Base-by-base conservation (phyloP, 2,113 vertebrate genomes). In the Acanthochromis polyacanthus region DNA sequence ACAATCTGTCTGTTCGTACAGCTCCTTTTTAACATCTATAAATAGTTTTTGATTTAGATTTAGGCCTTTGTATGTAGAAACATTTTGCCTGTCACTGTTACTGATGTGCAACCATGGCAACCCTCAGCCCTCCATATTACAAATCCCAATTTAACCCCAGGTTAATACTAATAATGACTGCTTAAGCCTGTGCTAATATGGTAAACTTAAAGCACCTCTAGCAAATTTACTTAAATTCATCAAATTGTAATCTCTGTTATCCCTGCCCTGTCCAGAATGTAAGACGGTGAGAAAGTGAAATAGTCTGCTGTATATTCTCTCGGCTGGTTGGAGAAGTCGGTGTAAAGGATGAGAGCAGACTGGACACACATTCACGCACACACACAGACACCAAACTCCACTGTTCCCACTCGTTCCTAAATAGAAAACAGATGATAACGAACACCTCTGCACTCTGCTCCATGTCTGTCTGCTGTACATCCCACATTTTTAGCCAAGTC, bases 391-490 rank as follows among this genome's bases (percentile, higher is more conserved):
- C 38, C 0, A 1, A 45, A 43, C 40, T 81, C 25, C 30, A 19
- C 64, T 57, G 70, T 81, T 72, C 46, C 46, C 45, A 75, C 60
- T 78, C 28, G 4, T n/a, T 66, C 75, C 55, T 51, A 75, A 76
- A 77, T 71, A 78, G 72, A 81, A 81, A 83, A 75, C 58, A 66
- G 61, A 67, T 71, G 71, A 88, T 87, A 78, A 80, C 32, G 5
- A 82, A 79, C 74, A 85, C 75, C 83, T 80, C 58, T 80, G 75
- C 55, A 85, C 78, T 88, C 57, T 80, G 63, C 70, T 87, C 67
- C 45, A 50, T 68, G 69, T 82, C 51, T 32, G 52, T 73, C 53
- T 10, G 32, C 81, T 40, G 51, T 84, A 82, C 63, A 74, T 74
- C 71, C 68, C 23, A 50, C 61, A 10, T 75, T 84, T 89, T 84